phyloP scores from a whole-genome alignment of 2,113 vertebrate genomes.

The Ginglymostoma cirratum region DNA sequence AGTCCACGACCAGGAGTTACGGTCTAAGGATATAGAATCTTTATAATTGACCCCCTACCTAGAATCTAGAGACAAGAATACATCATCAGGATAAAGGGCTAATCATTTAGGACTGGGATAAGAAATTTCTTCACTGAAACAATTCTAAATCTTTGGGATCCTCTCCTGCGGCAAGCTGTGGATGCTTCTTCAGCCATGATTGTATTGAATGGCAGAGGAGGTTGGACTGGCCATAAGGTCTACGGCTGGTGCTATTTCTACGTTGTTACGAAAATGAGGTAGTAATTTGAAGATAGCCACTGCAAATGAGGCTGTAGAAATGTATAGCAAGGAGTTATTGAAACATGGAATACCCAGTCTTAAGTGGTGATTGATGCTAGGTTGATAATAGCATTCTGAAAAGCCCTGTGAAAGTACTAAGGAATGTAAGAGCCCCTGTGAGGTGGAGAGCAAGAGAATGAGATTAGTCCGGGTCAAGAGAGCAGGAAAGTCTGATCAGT shows the following conservation, averaged over 20 bases:
- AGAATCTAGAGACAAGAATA: neutral
- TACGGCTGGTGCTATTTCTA: neutral
- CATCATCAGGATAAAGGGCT: neutral
- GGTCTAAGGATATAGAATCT: too few relatives aligned
- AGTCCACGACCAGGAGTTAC: neutral
- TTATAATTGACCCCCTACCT: too few relatives aligned
- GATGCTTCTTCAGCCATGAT: neutral
- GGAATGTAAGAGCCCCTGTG: neutral
- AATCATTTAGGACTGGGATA: neutral
- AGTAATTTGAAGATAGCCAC: neutral
- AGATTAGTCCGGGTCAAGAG: neutral
- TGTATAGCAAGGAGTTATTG: neutral
- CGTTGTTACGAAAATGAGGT: neutral
- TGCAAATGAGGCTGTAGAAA: neutral
- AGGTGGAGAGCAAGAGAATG: neutral
- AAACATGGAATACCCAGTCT: neutral
- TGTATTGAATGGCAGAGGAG: neutral
- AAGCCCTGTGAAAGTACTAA: neutral
- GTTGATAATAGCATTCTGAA: neutral
- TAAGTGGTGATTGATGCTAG: neutral
- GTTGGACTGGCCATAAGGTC: neutral
- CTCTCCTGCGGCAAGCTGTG: neutral
- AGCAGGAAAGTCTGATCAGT: too few relatives aligned
- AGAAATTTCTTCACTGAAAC: neutral
- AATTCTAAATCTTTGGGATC: neutral